A percentile compares a stretch with the other conserved stretches of the same genome.
Conservation (phyloP, 2,113 vertebrate species). For the Cochlearius cochlearius region DNA sequence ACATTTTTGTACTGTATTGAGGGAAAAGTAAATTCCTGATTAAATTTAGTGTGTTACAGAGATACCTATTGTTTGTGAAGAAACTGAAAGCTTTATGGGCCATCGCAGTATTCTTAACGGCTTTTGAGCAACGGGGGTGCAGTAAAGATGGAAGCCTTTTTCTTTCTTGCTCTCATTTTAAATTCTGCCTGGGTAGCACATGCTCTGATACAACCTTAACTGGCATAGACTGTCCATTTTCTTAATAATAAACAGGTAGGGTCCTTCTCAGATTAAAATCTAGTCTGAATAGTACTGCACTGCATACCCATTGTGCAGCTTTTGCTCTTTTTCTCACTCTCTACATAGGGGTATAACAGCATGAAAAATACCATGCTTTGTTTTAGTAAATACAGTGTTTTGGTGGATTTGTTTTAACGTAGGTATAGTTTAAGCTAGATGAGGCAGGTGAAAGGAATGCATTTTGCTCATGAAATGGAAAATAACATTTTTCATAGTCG, state of each 20-base stretch:
- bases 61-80: not conserved
- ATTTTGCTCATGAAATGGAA: not conserved
- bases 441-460: not conserved
- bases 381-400: not conserved
- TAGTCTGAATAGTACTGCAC: not conserved
- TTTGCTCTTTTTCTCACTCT: not conserved
- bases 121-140: not conserved
- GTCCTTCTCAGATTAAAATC: not conserved
- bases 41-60: not conserved
- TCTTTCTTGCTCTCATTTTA: not conserved
- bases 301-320: not conserved
- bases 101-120: not conserved
- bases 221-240: not conserved
- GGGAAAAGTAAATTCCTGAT: not conserved
- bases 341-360: not conserved
- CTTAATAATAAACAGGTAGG: not conserved
- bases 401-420: not conserved
- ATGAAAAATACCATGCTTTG: not conserved
- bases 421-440: not conserved
- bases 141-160: not conserved
- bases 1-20: not conserved
- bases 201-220: not conserved
- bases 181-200: not conserved
- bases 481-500: not conserved
- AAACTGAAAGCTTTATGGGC: not conserved